Conservation (phyloP, 2,888 invertebrate genomes). For the Didymodactylos carnosus region DNA sequence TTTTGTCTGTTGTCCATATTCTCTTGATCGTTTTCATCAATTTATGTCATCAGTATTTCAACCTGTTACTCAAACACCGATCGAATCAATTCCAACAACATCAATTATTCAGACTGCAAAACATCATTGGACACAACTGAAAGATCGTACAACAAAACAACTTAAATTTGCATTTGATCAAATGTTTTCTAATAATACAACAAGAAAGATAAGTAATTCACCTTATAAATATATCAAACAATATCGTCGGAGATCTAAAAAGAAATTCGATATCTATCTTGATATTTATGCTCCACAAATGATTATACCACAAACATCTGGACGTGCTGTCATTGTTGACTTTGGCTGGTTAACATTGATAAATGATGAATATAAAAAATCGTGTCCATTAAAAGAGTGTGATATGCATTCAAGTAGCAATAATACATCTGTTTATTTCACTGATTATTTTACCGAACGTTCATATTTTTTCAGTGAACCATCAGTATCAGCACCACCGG, state of each 20-base stretch:
- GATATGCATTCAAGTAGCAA: neutral
- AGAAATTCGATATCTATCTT: neutral
- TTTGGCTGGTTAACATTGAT: neutral
- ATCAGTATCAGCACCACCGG: neutral
- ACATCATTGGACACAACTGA: neutral
- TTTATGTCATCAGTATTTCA: neutral
- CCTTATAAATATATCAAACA: neutral
- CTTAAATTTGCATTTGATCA: neutral
- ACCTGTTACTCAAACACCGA: neutral
- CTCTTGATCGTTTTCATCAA: neutral
- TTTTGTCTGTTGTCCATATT: neutral
- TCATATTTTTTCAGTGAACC: neutral
- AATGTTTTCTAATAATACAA: neutral
- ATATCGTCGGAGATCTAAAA: neutral
- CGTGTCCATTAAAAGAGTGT: neutral
- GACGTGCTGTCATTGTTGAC: neutral
- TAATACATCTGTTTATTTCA: neutral
- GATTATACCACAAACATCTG: neutral
- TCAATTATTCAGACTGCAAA: neutral
- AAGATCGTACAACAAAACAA: neutral
- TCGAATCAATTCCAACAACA: neutral
- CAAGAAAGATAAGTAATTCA: neutral
- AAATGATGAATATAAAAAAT: neutral
- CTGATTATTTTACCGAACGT: neutral
- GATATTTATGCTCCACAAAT: neutral